Base-by-base conservation (phyloP, 2,888 invertebrate genomes). In the Conus canariensis region DNA sequence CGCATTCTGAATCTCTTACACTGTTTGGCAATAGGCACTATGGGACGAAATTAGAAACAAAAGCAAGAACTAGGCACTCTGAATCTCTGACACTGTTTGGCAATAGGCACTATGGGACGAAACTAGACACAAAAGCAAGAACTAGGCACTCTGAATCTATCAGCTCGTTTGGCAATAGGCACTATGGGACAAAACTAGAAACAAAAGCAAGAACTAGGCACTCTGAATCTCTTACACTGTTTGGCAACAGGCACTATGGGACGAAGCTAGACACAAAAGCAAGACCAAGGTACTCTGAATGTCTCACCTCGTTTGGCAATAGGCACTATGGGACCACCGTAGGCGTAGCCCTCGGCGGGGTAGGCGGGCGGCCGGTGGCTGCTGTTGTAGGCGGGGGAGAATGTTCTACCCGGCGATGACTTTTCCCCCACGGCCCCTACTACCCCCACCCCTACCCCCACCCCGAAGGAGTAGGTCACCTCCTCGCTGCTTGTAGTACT, bases 401-500 rank as follows among this genome's bases (percentile, higher is more conserved):
- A n/a, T 56, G 87, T 12, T 64, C 70, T 45, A 30, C 88, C 90
- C 3, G 94, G 93, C 0, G 93, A 93, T 10, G 93, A 93, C n/a
- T 93, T 92, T 9, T 93, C 93, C 74, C 91, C 93, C 12, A 90
- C 92, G n/a, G 22, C 92, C 88, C 60, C 93, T 82, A 91, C 93
- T 92, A 93, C n/a, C 93, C 93, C 30, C 92, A 91, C 10, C 92
- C 92, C 85, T 91, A 93, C 91, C 88, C 60, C 93, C 82, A 91
- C 93, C 12, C 92, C 92, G 67, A 95, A 95, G 45, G 94, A 93
- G 88, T 95, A 95, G n/a, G 95, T 95, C n/a, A 95, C 94, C 89
- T 95, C 95, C 90, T 95, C 95, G 60, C 94, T 94, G 88, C 94
- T 94, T 0, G 94, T 94, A 12, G 94, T 94, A 85, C 94, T 94